phyloP scores from a whole-genome alignment of 1,140 invertebrate species.

The Aphelenchoides besseyi region DNA sequence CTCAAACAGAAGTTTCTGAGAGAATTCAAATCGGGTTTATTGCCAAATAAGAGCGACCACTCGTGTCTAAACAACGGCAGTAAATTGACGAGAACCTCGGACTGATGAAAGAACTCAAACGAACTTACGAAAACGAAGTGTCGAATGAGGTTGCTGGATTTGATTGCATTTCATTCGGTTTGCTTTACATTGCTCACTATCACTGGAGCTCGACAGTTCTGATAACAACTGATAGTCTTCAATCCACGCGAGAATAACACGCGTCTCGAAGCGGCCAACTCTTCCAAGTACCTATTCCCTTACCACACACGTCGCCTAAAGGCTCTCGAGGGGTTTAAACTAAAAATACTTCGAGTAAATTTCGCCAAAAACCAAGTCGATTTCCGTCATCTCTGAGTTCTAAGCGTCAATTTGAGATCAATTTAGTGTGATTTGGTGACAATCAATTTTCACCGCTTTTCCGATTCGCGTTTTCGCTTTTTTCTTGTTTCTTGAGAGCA shows the following conservation, averaged over 20 bases:
- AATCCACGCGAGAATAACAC: conserved; percentile 1
- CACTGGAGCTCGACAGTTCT: too few relatives aligned
- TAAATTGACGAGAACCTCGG: too few relatives aligned
- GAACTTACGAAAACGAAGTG: neutral
- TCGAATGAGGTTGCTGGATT: neutral
- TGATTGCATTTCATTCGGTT: neutral
- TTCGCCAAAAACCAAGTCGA: neutral
- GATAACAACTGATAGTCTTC: neutral
- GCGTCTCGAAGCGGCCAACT: too few relatives aligned
- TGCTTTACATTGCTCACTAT: neutral
- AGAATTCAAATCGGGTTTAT: neutral
- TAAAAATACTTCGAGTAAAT: neutral
- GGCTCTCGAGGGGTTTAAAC: neutral
- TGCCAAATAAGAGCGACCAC: conserved; percentile 29
- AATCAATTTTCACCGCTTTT: neutral
- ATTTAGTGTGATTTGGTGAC: neutral
- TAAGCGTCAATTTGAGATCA: neutral
- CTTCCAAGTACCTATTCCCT: too few relatives aligned
- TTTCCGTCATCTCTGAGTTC: neutral
- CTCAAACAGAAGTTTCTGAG: conserved; percentile 30
- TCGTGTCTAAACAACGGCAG: conserved; percentile 21
- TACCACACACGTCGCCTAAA: neutral
- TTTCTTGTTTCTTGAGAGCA: too few relatives aligned
- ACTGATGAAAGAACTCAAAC: conserved; percentile 1
- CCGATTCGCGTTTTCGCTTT: neutral